These are phyloP conservation scores for Yponomeuta evonymella DNA, from an alignment of 2,888 invertebrate genomes.

Conservation along the genomic window DNA sequence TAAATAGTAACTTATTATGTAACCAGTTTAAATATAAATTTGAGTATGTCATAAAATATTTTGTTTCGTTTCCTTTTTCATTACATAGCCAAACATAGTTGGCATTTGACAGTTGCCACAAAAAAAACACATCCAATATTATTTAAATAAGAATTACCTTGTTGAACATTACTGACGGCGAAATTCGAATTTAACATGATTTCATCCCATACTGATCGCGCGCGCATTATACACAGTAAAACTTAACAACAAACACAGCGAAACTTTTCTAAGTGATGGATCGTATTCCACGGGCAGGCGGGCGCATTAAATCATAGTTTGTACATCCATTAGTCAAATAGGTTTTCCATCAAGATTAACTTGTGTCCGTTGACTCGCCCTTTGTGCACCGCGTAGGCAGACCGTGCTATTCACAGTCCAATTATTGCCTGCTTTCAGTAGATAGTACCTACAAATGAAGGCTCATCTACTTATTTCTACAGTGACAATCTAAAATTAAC, in stretches of 20 bases:
- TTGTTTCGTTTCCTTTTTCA: too few species aligned
- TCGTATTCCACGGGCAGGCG: conserved; percentile 25
- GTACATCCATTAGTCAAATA: conserved; percentile 52
- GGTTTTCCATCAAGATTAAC: conserved; percentile 59
- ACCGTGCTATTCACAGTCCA: conserved; percentile 15
- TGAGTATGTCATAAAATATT: too few species aligned
- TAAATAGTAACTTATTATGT: too few species aligned
- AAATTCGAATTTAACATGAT: too few species aligned
- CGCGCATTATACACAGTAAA: too few species aligned
- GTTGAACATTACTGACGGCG: too few species aligned
- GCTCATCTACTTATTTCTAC: neutral
- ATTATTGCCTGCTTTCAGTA: conserved; percentile 19
- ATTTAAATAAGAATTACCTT: too few species aligned
- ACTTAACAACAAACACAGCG: neutral
- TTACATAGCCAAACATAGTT: too few species aligned
- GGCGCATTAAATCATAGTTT: conserved; percentile 21
- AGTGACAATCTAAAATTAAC: neutral
- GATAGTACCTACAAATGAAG: neutral
- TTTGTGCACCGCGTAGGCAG: conserved; percentile 18
- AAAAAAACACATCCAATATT: too few species aligned
- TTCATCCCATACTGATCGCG: too few species aligned
- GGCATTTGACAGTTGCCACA: too few species aligned
- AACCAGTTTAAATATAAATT: too few species aligned
- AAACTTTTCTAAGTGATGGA: conserved; percentile 42
- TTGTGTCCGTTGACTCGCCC: conserved; percentile 38